Base-by-base conservation (phyloP, 1,140 invertebrate genomes). In the Nymphalis io region DNA sequence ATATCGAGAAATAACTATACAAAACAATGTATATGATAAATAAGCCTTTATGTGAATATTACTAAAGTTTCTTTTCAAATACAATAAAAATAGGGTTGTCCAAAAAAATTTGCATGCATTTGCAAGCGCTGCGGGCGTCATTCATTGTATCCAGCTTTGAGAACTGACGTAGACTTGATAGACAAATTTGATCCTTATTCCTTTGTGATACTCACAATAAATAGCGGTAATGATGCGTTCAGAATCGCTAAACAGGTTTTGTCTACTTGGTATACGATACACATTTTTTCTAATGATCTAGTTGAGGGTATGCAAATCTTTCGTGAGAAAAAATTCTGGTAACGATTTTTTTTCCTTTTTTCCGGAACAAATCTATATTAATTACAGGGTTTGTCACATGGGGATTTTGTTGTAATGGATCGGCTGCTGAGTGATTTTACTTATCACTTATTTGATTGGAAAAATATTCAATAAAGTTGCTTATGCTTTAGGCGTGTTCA, bases 181-280 rank as follows among this genome's bases (percentile, higher is more conserved):
- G 20, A n/a, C 21, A 21, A 27, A 27, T 55, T 33, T n/a, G 13
- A 55, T 16, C 51, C 15, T 55, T 55, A 27, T 27, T 15, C 10
- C 48, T 20, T 51, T 55, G 21, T 55, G 13, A 55, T 20, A 20
- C n/a, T 48, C 11, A 61, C 11, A 65, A 79, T 23, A 55, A 20
- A 10, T 79, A 80, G 68, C 70, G 76, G 79, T 85, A 86, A 87
- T 85, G 84, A 90, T 83, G 85, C 82, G 82, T 88, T 66, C 59
- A 70, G 85, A 90, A 88, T 88, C 60, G 68, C 68, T 89, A 88
- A 90, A 83, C 85, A 80, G 78, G 84, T 87, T 87, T 88, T 87
- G 82, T 83, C 83, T 88, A 82, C 44, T 46, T 46, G n/a, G 44
- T 46, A 46, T 46, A 46, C 44, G 44, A 46, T n/a, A 46, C 44